Conservation (phyloP, 2,888 invertebrate genomes). For the Lasioglossum morio region DNA sequence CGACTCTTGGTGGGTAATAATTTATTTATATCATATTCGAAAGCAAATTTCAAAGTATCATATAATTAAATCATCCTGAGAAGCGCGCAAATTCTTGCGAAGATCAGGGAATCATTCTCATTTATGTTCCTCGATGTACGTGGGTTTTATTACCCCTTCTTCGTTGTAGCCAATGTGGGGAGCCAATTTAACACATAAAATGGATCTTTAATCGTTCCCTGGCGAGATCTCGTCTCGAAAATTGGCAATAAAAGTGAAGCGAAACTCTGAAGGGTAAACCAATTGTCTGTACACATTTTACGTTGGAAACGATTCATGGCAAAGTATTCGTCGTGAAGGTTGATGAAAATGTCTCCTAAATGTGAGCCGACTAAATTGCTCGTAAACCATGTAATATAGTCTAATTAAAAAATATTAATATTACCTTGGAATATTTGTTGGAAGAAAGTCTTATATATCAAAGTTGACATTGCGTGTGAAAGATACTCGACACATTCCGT, state of each 20-base stretch:
- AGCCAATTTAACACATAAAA: neutral
- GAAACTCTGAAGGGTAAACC: constrained; percentile 13
- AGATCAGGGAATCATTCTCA: neutral
- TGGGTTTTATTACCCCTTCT: neutral
- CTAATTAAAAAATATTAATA: neutral
- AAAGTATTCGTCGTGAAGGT: neutral
- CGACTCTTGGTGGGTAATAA: neutral
- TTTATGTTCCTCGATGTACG: neutral
- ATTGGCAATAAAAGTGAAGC: constrained; percentile 12
- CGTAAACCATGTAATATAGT: neutral
- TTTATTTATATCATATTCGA: neutral
- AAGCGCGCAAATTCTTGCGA: neutral
- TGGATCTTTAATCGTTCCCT: constrained; percentile 2
- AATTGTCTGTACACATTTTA: neutral
- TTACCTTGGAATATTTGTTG: neutral
- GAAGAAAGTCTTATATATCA: neutral
- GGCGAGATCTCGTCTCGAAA: neutral
- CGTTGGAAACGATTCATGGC: neutral
- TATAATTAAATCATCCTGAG: neutral
- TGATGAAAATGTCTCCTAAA: constrained; percentile 1
- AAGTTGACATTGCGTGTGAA: neutral
- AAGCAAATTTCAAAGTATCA: neutral
- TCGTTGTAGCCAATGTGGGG: neutral
- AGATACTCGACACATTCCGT: neutral
- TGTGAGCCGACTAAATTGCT: neutral